phyloP scores from a whole-genome alignment of 2,113 vertebrate species.

The Heterochromis multidens region DNA sequence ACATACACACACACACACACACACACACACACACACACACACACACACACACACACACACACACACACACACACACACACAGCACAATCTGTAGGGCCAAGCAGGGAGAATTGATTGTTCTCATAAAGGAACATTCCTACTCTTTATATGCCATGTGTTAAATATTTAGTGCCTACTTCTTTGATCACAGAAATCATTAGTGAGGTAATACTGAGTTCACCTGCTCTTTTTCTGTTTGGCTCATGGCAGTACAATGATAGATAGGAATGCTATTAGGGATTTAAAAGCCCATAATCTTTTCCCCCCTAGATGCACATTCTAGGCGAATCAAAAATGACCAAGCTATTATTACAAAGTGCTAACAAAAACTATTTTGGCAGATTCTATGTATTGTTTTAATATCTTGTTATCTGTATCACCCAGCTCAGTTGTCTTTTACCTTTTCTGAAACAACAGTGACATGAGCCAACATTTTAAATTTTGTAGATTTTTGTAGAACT shows the following conservation, averaged over 20 bases:
- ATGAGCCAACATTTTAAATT: not conserved
- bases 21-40: slow-evolving; percentile 1
- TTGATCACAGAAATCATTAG: slow-evolving; percentile 54
- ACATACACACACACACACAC: not conserved
- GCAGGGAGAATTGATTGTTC: slow-evolving; percentile 10
- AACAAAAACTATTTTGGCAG: not conserved
- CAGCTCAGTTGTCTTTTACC: not conserved
- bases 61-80: not conserved
- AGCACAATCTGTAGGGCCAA: not conserved
- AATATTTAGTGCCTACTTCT: slow-evolving; percentile 37
- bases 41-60: slow-evolving; percentile 9
- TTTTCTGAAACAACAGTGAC: not conserved
- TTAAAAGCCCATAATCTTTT: not conserved
- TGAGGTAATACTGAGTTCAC: not conserved
- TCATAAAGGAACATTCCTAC: slow-evolving; percentile 43
- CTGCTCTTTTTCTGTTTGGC: not conserved
- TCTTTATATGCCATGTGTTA: slow-evolving; percentile 53
- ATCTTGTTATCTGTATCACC: not conserved
- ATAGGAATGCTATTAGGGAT: not conserved
- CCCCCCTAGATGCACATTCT: not conserved
- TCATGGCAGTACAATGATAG: not conserved
- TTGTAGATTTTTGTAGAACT: rapidly evolving
- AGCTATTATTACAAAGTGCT: rapidly evolving
- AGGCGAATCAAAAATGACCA: not conserved
- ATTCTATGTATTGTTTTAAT: not conserved